phyloP scores from a whole-genome alignment of 2,113 vertebrate species.

The Lamprotornis superbus region DNA sequence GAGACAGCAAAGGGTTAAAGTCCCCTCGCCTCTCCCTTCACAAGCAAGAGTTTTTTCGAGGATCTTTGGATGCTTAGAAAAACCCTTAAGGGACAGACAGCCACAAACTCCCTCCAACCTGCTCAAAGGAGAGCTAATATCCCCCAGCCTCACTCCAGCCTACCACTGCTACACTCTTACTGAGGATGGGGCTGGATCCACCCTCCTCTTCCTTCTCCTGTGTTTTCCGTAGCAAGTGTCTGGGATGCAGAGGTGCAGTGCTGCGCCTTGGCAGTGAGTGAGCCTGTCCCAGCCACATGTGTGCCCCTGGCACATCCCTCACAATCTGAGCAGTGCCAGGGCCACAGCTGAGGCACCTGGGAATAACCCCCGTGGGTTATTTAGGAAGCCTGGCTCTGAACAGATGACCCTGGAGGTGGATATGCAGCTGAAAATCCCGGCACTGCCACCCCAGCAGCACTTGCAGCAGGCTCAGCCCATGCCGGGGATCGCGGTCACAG shows the following conservation, averaged over 20 bases:
- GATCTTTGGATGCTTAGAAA: not conserved
- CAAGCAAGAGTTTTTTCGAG: not conserved
- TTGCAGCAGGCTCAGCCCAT: not conserved
- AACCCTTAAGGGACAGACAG: not conserved
- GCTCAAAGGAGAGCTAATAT: not conserved
- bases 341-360: not conserved
- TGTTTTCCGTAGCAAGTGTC: not conserved
- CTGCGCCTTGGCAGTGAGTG: not conserved
- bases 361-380: not conserved
- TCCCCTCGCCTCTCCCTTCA: accelerated
- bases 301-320: not conserved
- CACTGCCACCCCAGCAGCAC: not conserved
- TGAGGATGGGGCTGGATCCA: not conserved
- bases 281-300: not conserved
- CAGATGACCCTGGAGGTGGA: accelerated
- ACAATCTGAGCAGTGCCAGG: accelerated
- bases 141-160: too few relatives aligned
- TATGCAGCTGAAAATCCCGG: not conserved
- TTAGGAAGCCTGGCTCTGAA: not conserved
- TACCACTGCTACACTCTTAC: not conserved
- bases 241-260: not conserved
- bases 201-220: not conserved
- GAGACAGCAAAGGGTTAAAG: not conserved
- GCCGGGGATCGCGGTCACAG: not conserved
- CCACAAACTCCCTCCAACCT: not conserved